Base-by-base conservation (phyloP, 1,140 invertebrate species). In the Achatina immaculata region DNA sequence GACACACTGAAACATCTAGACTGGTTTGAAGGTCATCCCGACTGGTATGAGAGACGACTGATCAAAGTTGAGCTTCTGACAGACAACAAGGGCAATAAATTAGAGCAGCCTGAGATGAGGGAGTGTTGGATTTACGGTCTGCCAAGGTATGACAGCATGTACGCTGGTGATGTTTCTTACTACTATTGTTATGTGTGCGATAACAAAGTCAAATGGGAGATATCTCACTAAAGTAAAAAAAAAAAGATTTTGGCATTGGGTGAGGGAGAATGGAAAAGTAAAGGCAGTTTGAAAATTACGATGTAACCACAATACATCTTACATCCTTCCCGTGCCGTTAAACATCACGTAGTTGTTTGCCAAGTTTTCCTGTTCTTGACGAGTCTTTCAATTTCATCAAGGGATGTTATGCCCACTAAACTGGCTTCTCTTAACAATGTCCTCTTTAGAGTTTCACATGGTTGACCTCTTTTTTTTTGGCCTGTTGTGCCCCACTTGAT, bases 1-100 rank as follows among this genome's bases (percentile, higher is more conserved):
- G 74, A 76, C 3, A 76, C 74, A 7, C 19, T 76, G 36, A 43
- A 36, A 4, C 40, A 76, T 36, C 21, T 76, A 51, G 74, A 76
- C 74, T 55, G 55, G 48, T 76, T 76, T 28, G 74, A 76, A 24
- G 74, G 40, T 11, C 74, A 76, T 21, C 74, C 74, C 4, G 6
- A 58, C 74, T 76, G 74, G 74, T 76, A 76, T 28, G 31, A 40
- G 48, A 36, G 74, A 51, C 48, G 36, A 31, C 31, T 34, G 36
- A 21, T 58, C 58, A 48, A 55, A 31, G 74, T 76, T n/a, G 58
- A 58, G 36, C 36, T 76, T 9, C 9, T 76, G 48, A 65, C 48
- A 16, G 74, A 76, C 51, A 65, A 24, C 31, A 4, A 38, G 31
- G 55, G 43, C 4, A 73, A 73, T n/a, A 73, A 48, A 34, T 24